Evolutionary conservation across 2,113 vertebrate genomes (phyloP).

Genomic region (Pavo muticus): DNA sequence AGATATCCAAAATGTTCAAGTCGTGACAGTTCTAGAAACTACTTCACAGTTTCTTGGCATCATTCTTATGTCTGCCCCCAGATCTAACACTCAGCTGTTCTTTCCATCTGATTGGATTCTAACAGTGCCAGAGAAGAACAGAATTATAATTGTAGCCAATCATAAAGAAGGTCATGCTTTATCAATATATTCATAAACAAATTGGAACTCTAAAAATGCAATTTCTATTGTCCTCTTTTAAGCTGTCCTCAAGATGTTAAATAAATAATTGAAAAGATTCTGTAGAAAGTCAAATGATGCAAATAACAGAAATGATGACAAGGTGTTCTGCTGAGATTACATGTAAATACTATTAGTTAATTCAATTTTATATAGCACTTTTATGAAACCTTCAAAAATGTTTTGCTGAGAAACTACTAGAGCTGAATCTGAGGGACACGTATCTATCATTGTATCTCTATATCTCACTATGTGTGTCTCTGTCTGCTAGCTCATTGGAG

Average conservation of each 20-base stretch:
- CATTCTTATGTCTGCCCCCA: background rate
- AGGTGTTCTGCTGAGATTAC: background rate
- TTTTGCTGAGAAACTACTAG: background rate
- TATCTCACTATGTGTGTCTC: too few relatives aligned
- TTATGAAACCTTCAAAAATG: background rate
- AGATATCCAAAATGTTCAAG: background rate
- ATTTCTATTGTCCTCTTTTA: background rate
- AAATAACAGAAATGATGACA: background rate
- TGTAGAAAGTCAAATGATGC: background rate
- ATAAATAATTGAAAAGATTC: background rate
- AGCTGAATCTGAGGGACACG: background rate
- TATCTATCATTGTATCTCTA: background rate
- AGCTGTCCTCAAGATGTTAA: background rate
- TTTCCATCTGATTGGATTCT: background rate
- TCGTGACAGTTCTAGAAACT: background rate
- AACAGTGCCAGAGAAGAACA: background rate
- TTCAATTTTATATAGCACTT: background rate
- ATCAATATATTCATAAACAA: constrained; percentile 1
- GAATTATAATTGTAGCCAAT: background rate
- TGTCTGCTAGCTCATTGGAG: rapidly evolving
- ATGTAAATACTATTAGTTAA: background rate
- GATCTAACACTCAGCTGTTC: background rate
- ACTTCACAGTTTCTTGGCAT: background rate
- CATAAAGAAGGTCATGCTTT: background rate
- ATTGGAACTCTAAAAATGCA: constrained; percentile 37